phyloP scores from a whole-genome alignment of 2,113 vertebrate species.

The Rhizomys pruinosus region DNA sequence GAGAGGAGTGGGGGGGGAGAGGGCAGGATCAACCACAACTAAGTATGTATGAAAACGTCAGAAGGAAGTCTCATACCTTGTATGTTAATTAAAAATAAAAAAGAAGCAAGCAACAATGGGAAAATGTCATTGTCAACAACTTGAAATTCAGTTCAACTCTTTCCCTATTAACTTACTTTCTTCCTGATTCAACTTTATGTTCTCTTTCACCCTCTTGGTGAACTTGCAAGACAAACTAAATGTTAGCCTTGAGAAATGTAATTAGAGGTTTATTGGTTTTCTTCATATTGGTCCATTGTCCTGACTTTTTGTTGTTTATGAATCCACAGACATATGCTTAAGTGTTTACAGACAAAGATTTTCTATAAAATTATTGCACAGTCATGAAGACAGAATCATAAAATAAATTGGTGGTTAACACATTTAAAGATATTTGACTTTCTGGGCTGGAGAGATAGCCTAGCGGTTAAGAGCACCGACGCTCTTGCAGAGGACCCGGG shows the following conservation, averaged over 20 bases:
- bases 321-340: constrained; percentile 11
- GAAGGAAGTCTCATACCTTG: not conserved
- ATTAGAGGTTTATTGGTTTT: constrained; percentile 53
- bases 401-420: constrained; percentile 38
- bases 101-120: not conserved
- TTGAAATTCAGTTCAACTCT: not conserved
- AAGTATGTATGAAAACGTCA: not conserved
- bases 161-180: not conserved
- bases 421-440: constrained; percentile 53
- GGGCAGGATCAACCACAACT: too few relatives aligned
- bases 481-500: too few relatives aligned
- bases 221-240: not conserved
- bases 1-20: too few relatives aligned
- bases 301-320: constrained; percentile 43
- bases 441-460: too few relatives aligned
- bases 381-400: constrained; percentile 52
- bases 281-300: constrained; percentile 8
- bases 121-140: not conserved
- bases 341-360: constrained; percentile 54
- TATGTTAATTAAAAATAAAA: not conserved
- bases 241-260: not conserved
- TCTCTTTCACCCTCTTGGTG: constrained; percentile 2
- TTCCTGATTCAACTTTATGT: not conserved
- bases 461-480: too few relatives aligned
- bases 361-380: constrained; percentile 55